These are phyloP conservation scores for Onychorhynchus coronatus DNA, from an alignment of 2,113 vertebrate species.

Conservation along the genomic window DNA sequence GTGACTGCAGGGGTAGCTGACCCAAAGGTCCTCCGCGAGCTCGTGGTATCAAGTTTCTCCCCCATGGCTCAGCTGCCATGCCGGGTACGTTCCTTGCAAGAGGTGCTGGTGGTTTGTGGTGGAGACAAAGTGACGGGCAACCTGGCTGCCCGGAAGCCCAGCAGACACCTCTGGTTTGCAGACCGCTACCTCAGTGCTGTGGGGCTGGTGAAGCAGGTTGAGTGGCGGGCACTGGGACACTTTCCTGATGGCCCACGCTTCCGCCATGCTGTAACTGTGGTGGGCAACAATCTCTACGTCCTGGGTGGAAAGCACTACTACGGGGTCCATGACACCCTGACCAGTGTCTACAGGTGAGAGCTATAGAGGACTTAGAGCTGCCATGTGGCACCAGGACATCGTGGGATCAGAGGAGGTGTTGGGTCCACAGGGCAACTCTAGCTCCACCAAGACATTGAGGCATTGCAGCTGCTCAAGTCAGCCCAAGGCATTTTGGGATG, in stretches of 20 bases:
- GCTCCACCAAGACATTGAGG: no score
- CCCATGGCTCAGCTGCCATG: slow-evolving; percentile 56
- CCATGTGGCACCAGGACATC: neutral
- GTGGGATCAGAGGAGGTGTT: neutral
- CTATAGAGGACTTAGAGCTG: neutral
- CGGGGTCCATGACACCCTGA: slow-evolving; percentile 76
- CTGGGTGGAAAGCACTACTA: slow-evolving; percentile 89
- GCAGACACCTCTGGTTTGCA: slow-evolving; percentile 83
- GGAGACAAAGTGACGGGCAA: slow-evolving; percentile 82
- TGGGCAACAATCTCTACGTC: slow-evolving; percentile 77
- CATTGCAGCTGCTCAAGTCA: neutral
- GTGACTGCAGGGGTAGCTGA: slow-evolving; percentile 67
- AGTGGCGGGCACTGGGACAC: slow-evolving; percentile 82
- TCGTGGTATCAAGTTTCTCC: slow-evolving; percentile 55
- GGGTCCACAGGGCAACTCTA: no score
- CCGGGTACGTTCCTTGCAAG: slow-evolving; percentile 77
- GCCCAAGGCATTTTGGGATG: neutral
- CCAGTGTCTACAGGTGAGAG: slow-evolving; percentile 85
- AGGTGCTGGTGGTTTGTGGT: slow-evolving; percentile 82
- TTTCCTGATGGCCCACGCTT: slow-evolving; percentile 85
- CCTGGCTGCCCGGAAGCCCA: slow-evolving; percentile 73
- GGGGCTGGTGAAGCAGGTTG: slow-evolving; percentile 84
- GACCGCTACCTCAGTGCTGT: slow-evolving; percentile 80
- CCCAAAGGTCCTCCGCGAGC: neutral
- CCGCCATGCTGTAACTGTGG: slow-evolving; percentile 79